Conservation (phyloP, 2,113 vertebrate species). For the Caranx melampygus region DNA sequence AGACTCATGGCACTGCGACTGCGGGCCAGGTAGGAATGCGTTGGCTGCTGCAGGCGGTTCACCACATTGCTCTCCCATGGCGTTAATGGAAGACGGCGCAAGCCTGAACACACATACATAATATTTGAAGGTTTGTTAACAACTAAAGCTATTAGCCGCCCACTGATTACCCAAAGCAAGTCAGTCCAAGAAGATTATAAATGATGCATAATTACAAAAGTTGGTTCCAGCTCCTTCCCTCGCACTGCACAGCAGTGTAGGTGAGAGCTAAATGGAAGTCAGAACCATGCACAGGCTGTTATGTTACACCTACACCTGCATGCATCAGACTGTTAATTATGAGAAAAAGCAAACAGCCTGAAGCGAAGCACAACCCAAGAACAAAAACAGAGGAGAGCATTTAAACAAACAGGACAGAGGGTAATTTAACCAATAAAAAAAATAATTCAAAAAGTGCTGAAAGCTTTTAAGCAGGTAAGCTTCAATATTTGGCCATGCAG, state of each 20-base stretch:
- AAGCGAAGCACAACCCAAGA: constrained; percentile 44
- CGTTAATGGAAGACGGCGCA: constrained; percentile 91
- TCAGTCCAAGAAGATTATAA: constrained; percentile 41
- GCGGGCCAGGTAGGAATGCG: constrained; percentile 96
- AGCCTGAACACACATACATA: constrained; percentile 78
- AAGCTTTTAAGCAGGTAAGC: constrained; percentile 4
- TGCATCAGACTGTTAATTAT: constrained; percentile 47
- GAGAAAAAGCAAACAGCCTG: constrained; percentile 22
- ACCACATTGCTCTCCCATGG: constrained; percentile 95
- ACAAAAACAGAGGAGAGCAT: constrained; percentile 39
- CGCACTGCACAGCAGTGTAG: background rate
- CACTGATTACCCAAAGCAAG: constrained; percentile 35
- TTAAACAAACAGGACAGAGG: constrained; percentile 1
- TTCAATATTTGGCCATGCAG: constrained; percentile 17
- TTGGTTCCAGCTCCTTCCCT: background rate
- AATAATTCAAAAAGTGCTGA: background rate
- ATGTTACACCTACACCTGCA: constrained; percentile 43
- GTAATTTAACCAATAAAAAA: background rate
- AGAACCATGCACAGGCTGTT: constrained; percentile 43
- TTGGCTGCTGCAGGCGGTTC: constrained; percentile 95
- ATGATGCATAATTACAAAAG: constrained; percentile 7
- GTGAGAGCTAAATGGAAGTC: constrained; percentile 17
- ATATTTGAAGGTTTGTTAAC: constrained; percentile 40
- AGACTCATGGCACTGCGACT: constrained; percentile 95
- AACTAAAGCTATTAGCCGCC: constrained; percentile 23